These are phyloP conservation scores for Acanthosepion esculentum DNA, from an alignment of 2,888 invertebrate genomes.

Conservation along the genomic window DNA sequence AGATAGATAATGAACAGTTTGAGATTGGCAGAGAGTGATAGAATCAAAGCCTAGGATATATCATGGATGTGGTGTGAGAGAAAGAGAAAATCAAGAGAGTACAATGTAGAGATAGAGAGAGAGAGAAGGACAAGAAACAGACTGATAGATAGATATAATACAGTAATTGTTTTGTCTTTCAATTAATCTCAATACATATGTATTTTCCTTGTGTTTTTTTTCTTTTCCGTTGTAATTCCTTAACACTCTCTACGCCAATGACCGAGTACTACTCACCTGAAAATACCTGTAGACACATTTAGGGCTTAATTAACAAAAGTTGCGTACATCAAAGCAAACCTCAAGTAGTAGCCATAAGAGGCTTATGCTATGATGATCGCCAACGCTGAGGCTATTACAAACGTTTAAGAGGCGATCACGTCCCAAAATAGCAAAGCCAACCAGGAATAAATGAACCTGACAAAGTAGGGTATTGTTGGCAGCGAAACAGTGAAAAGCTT, in stretches of 20 bases:
- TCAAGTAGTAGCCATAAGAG: not conserved
- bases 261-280: not conserved
- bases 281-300: not conserved
- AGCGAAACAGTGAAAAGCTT: not conserved
- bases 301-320: slow-evolving; percentile 2
- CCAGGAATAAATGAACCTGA: not conserved
- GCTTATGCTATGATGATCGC: not conserved
- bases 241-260: not conserved
- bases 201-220: not conserved
- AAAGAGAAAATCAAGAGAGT: too few species aligned
- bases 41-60: too few species aligned
- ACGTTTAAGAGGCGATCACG: not conserved
- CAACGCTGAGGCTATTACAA: not conserved
- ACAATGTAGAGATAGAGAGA: too few species aligned
- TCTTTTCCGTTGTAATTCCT: not conserved
- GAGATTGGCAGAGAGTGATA: too few species aligned
- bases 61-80: too few species aligned
- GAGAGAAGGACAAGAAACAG: too few species aligned
- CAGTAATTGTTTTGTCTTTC: not conserved
- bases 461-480: not conserved
- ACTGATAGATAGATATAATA: too few species aligned
- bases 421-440: not conserved
- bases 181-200: not conserved
- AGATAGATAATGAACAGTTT: too few species aligned
- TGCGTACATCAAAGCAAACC: not conserved